Conservation (phyloP, 2,888 invertebrate genomes). For the Mimumesa dahlbomi region DNA sequence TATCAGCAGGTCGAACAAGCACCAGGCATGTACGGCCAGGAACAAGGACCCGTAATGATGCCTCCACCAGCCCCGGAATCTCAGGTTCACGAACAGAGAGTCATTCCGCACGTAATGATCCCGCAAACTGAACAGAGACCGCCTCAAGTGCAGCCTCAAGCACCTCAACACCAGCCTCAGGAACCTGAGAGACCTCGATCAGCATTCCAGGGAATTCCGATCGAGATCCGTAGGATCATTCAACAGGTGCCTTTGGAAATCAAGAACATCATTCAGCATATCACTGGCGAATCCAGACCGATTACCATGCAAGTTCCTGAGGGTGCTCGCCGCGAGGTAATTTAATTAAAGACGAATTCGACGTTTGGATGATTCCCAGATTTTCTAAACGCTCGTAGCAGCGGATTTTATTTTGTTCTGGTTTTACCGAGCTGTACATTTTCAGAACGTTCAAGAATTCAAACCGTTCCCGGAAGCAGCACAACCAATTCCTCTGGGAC, state of each 20-base stretch:
- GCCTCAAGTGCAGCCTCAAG: constrained; percentile 50
- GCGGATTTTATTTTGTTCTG: too few species aligned
- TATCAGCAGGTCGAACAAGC: constrained; percentile 78
- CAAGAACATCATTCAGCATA: constrained; percentile 76
- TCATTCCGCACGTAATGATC: constrained; percentile 69
- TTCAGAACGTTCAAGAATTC: constrained; percentile 69
- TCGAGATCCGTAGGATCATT: constrained; percentile 74
- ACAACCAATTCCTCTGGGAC: constrained; percentile 71
- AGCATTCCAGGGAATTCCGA: constrained; percentile 77
- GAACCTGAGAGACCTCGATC: constrained; percentile 71
- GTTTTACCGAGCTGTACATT: background rate
- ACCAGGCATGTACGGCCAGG: constrained; percentile 69
- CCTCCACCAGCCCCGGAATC: constrained; percentile 64
- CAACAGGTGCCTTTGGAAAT: constrained; percentile 76
- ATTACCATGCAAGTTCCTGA: constrained; percentile 69
- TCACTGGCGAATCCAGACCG: constrained; percentile 69
- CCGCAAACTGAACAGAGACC: constrained; percentile 68
- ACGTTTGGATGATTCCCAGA: too few species aligned
- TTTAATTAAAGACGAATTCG: background rate
- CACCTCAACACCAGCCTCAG: constrained; percentile 51
- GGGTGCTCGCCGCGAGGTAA: constrained; percentile 73
- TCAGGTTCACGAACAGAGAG: constrained; percentile 68
- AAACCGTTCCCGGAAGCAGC: constrained; percentile 74
- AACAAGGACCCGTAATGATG: constrained; percentile 70
- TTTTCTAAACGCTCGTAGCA: too few species aligned